Conservation (phyloP, 2,888 invertebrate genomes). For the Serripes groenlandicus region DNA sequence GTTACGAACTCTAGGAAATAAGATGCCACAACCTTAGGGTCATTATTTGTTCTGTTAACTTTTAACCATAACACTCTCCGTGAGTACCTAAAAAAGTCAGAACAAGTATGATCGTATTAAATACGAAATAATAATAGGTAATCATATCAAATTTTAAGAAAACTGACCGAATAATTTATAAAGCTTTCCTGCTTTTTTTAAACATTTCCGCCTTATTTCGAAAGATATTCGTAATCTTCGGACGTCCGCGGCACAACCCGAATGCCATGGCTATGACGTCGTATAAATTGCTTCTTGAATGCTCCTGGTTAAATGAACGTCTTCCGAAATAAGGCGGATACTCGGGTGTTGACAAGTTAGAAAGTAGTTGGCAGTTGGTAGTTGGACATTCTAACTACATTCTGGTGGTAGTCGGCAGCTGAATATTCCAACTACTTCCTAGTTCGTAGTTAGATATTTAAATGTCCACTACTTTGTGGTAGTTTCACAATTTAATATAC, state of each 20-base stretch:
- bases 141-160: neutral
- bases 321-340: neutral
- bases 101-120: neutral
- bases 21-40: conserved; percentile 39
- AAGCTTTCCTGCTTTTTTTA: neutral
- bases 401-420: neutral
- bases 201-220: neutral
- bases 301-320: neutral
- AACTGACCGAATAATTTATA: neutral
- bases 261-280: neutral
- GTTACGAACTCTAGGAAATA: conserved; percentile 30
- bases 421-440: neutral
- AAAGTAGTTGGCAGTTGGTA: neutral
- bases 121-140: neutral
- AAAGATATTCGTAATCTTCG: neutral
- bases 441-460: neutral
- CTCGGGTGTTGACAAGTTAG: neutral
- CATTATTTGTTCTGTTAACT: conserved; percentile 44
- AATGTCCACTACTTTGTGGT: too few species aligned
- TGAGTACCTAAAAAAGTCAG: conserved; percentile 27
- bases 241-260: neutral
- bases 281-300: neutral
- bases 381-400: neutral
- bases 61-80: conserved; percentile 35
- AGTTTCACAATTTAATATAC: too few species aligned